phyloP scores from a whole-genome alignment of 2,888 invertebrate species.

The Orthosia cruda region DNA sequence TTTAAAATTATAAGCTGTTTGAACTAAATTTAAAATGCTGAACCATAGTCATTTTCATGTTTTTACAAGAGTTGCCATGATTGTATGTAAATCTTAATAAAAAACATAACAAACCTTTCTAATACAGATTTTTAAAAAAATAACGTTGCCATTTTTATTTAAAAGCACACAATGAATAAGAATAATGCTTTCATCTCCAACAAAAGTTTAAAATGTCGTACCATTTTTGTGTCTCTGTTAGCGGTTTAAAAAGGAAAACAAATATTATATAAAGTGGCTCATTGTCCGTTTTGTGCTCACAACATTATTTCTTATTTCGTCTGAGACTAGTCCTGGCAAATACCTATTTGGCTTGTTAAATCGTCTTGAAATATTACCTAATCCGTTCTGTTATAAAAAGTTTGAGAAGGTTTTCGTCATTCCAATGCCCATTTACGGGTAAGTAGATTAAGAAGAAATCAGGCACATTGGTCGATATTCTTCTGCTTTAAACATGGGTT shows the following conservation, averaged over 20 bases:
- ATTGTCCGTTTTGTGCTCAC: constrained; percentile 41
- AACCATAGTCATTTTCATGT: background rate
- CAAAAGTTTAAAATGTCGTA: constrained; percentile 53
- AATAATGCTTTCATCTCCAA: constrained; percentile 46
- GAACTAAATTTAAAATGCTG: too few relatives aligned
- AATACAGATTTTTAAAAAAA: constrained; percentile 10
- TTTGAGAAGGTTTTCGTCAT: background rate
- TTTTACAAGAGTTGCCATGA: background rate
- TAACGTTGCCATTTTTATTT: constrained; percentile 13
- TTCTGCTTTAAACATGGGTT: background rate
- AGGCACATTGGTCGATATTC: background rate
- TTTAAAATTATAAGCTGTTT: too few relatives aligned
- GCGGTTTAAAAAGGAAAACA: constrained; percentile 43
- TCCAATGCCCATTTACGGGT: background rate
- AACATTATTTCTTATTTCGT: constrained; percentile 27
- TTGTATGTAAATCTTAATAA: background rate
- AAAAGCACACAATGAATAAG: constrained; percentile 42
- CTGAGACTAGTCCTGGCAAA: background rate
- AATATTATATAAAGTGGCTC: constrained; percentile 26
- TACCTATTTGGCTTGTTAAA: constrained; percentile 1
- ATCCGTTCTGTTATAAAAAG: background rate
- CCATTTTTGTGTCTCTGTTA: constrained; percentile 39
- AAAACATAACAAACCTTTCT: background rate
- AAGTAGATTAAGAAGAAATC: background rate
- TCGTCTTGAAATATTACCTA: background rate